Evolutionary conservation across 1,140 invertebrate genomes (phyloP), one percentile per base, ranked within the genome.

Genomic region (Sycophaga agraensis): DNA sequence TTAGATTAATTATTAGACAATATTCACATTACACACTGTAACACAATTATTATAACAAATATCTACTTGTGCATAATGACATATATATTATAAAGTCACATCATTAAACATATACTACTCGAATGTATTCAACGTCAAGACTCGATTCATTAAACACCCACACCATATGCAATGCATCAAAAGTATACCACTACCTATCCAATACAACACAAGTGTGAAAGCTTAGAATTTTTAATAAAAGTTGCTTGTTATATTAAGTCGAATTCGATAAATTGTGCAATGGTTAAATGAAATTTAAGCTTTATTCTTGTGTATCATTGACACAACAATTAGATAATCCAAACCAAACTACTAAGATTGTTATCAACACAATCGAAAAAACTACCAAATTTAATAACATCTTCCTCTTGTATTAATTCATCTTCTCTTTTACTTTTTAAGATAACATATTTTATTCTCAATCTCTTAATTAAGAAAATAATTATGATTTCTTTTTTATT

Each of bases 91-190:
- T 77, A 70, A 68, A 76, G 64, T 79, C 77, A 80, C 78, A 80
- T 80, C 77, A 80, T 79, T 79, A 81, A 79, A 80, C 73, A 79
- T 75, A 77, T 78, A 77, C 75, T 79, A 74, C 77, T 77, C 75
- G 59, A 77, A 78, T 79, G 74, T 79, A 77, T 40, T 69, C 72
- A 74, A 72, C 72, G 66, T 75, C 70, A 75, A 55, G 77, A 78
- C 75, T 78, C 75, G 61, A 72, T 79, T 79, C 76, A 79, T 79
- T 79, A 70, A n/a, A 79, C 77, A 78, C 73, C 77, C 76, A 76
- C 69, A 73, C 71, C 75, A 70, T n/a, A n/a, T 72, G 66, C 67
- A 64, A 72, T 69, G 62, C 63, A 69, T 65, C 49, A 53, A 58
- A 53, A 35, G 64, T 64, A 61, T 60, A 42, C 39, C 24, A 56